Conservation (phyloP, 35 echinoderm and acorn worm genomes). For the Eucidaris tribuloides region DNA sequence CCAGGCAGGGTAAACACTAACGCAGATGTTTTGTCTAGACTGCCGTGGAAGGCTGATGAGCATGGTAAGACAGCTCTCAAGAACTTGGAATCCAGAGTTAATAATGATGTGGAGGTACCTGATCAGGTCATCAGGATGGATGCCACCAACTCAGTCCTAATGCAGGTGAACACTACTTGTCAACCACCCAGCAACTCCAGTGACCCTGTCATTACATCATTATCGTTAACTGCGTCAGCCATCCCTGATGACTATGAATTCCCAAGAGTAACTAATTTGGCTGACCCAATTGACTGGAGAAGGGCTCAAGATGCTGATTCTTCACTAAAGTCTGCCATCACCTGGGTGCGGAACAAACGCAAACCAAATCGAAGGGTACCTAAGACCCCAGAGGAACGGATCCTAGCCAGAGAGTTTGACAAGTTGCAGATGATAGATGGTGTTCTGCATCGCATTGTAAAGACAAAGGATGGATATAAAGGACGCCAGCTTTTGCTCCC, state of each 20-base stretch:
- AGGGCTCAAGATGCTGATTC: neutral
- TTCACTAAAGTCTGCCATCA: neutral
- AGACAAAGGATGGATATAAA: neutral
- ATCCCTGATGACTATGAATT: neutral
- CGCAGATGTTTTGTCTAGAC: constrained; percentile 42
- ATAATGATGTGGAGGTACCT: neutral
- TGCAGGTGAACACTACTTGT: neutral
- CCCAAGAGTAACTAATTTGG: neutral
- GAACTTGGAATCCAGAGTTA: neutral
- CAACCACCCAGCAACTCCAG: neutral
- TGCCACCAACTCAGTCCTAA: neutral
- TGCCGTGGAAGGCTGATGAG: neutral
- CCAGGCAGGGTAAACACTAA: constrained; percentile 14
- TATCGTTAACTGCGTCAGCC: neutral
- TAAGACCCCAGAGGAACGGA: neutral
- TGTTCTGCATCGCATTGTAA: neutral
- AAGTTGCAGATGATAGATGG: constrained; percentile 8
- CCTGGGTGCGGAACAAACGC: neutral
- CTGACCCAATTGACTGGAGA: neutral
- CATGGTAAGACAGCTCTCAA: neutral
- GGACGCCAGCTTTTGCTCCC: neutral
- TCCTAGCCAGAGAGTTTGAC: neutral
- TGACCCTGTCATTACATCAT: neutral
- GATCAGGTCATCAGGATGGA: neutral
- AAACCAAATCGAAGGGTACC: neutral